Evolutionary conservation across 2,888 invertebrate genomes (phyloP).

Genomic region (Lepetodrilus schrolli): DNA sequence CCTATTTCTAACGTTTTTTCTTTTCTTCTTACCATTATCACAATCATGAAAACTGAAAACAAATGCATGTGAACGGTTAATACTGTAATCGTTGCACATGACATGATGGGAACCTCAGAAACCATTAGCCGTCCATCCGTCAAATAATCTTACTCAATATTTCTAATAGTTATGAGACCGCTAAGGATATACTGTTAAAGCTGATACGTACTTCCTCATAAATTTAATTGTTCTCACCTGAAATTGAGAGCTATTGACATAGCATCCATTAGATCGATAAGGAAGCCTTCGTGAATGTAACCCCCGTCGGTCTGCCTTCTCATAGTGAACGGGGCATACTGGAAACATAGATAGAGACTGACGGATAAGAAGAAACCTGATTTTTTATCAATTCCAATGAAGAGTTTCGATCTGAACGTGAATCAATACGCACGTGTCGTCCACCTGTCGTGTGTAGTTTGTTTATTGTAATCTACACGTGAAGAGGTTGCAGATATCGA

Average conservation of each 20-base stretch:
- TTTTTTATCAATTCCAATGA: not conserved
- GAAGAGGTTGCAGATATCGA: no score
- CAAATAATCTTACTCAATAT: not conserved
- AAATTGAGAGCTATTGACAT: not conserved
- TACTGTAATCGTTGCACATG: no score
- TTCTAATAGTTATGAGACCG: no score
- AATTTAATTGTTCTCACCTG: no score
- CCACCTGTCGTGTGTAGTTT: not conserved
- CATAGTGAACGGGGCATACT: not conserved
- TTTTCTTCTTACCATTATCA: no score
- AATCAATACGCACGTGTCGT: not conserved
- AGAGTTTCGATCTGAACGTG: not conserved
- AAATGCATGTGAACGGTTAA: no score
- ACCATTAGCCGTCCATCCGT: not conserved
- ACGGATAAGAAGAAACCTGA: not conserved
- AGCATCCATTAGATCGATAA: not conserved
- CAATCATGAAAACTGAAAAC: no score
- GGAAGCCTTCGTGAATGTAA: not conserved
- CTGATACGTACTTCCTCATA: no score
- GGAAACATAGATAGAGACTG: not conserved
- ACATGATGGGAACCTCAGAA: not conserved
- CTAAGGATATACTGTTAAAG: no score
- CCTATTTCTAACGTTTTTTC: no score
- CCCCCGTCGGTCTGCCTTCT: not conserved
- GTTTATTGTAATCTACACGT: no score